Base-by-base conservation (phyloP, 1,140 invertebrate species). In the Zeugodacus cucurbitae region DNA sequence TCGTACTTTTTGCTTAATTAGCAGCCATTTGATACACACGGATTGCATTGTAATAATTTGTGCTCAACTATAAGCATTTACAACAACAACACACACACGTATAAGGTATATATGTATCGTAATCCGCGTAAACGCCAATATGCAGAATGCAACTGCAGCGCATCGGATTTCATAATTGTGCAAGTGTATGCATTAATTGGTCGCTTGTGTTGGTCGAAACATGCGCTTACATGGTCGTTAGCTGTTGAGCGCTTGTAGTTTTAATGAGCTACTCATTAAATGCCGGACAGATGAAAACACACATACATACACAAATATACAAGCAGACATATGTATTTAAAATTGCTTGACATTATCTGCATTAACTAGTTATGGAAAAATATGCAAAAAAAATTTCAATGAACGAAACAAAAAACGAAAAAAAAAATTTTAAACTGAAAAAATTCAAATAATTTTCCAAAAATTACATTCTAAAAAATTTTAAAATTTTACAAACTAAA, bases 241-340 rank as follows among this genome's bases (percentile, higher is more conserved):
- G 10, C 74, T 48, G 74, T 48, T 48, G 41, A 82, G 41, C 74
- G 74, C 41, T 48, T 82, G 74, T 82, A 48, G 74, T 82, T 82
- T 82, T 82, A 82, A 82, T 82, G 74, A 82, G 74, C 74, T 82
- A 29, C 74, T 82, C 74, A 54, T 82, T 82, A 82, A 82, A 14
- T 82, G 41, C 41, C n/a, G 26, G 41, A 82, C 41, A 82, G 11
- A 22, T 10, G 44, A 10, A 48, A 26, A 32, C 29, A 20, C 67
- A 74, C 14, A 17, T 17, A 37, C 67, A 67, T 3, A 41, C n/a
- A 74, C 34, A 41, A 26, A 26, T 62, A 22, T 29, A 74, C n/a
- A 11, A 17, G 11, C 67, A 74, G 17, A 37, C 32, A 22, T 34
- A 17, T 67, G 14, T 34, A 67, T 67, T 32, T 26, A 62, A 62